Evolutionary conservation across 2,888 invertebrate genomes (phyloP), one percentile per base, ranked within the genome.

Genomic region (Eucera pruinosa): DNA sequence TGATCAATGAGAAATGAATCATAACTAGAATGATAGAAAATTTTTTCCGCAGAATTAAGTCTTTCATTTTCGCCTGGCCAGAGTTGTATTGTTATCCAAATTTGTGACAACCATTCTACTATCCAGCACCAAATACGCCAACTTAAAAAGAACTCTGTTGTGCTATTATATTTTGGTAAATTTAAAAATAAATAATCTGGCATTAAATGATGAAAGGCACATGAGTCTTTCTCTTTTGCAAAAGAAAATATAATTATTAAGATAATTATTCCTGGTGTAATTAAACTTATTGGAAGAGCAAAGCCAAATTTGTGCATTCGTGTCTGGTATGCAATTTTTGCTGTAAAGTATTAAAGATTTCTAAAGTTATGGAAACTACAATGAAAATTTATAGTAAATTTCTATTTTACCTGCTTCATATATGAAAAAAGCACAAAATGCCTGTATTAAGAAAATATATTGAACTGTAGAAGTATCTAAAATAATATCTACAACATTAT

Each of bases 261-360:
- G 20, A 95, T 95, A 1, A 97, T 93, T 2, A 96, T 94, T 0
- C 95, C 93, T 0, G 98, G 98, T 0, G 96, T 95, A 0, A 96
- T 95, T 13, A 98, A 93, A 86, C 94, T 95, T 47, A 98, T 93
- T 0, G 98, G 97, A 77, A 98, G 94, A 0, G 98, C 96, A 87
- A 96, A 98, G 85, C 97, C 96, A 90, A 97, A 96, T 65, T 95
- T 95, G 91, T 98, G 98, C 90, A 98, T 97, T 90, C 96, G 95
- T 79, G 97, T 96, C 93, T 97, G 97, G 93, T 97, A 97, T 0
- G 97, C 96, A 84, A 97, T 97, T 93, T 97, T 98, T 4, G 95
- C 94, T 93, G 90, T 70, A 85, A 84, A 36, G 9, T 18, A 77
- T 39, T 58, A 18, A 45, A 45, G 9, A 27, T 33, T 27, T 20